phyloP scores from a whole-genome alignment of 2,797 vertebrate genomes.

The Siniperca obscura region DNA sequence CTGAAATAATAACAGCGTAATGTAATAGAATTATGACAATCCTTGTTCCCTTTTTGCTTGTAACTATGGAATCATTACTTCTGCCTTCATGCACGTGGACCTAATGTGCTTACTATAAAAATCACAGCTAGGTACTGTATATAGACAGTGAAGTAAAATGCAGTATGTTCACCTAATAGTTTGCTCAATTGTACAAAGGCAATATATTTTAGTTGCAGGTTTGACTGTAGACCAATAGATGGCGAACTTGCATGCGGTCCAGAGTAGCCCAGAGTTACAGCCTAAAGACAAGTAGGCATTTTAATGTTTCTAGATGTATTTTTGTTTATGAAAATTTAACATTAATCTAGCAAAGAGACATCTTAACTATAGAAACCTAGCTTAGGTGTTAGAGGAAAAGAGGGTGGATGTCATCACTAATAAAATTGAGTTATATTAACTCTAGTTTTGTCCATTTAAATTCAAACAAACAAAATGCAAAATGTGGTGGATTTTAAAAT shows the following conservation, averaged over 20 bases:
- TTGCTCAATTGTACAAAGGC: not conserved
- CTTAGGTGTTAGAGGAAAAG: not conserved
- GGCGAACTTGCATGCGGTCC: not conserved
- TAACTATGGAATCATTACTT: not conserved
- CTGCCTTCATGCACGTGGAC: not conserved
- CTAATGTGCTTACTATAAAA: not conserved
- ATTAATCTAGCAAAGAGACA: not conserved
- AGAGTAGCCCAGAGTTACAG: not conserved
- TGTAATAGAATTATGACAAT: no score
- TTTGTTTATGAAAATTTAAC: not conserved
- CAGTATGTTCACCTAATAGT: not conserved
- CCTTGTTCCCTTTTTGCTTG: not conserved
- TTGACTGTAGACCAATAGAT: constrained; percentile 23
- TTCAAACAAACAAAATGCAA: not conserved
- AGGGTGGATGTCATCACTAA: not conserved
- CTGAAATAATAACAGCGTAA: not conserved
- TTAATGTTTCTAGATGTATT: not conserved
- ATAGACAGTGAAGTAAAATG: not conserved
- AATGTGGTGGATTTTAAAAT: constrained; percentile 62
- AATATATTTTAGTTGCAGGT: not conserved
- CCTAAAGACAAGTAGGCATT: not conserved
- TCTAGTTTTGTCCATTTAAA: not conserved
- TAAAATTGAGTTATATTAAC: not conserved
- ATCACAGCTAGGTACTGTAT: not conserved
- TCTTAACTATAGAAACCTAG: not conserved